Conservation (phyloP, 2,888 invertebrate genomes). For the Diaphora mendica region DNA sequence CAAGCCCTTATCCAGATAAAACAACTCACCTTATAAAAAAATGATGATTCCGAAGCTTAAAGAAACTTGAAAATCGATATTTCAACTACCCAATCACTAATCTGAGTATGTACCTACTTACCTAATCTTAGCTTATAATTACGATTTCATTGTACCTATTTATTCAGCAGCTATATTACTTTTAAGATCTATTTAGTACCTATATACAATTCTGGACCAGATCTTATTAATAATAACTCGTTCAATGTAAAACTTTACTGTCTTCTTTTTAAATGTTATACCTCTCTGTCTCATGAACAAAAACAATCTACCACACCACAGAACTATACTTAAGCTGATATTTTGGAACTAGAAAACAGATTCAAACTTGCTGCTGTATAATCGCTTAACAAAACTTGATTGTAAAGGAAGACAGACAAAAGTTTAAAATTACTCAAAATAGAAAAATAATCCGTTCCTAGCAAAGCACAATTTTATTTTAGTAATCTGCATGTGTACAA, state of each 20-base stretch:
- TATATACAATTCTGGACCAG: not conserved
- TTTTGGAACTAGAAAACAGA: too few species aligned
- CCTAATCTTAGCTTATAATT: slow-evolving; percentile 34
- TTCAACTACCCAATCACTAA: not conserved
- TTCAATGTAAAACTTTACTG: not conserved
- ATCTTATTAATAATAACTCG: not conserved
- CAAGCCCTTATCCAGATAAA: not conserved
- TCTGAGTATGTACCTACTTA: not conserved
- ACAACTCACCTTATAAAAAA: not conserved
- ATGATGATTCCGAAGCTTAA: not conserved
- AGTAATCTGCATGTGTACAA: slow-evolving; percentile 40
- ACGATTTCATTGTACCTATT: slow-evolving; percentile 33
- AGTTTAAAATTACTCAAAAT: slow-evolving; percentile 68
- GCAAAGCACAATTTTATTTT: slow-evolving; percentile 63
- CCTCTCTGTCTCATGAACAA: not conserved
- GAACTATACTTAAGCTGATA: not conserved
- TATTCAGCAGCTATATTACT: slow-evolving; percentile 36
- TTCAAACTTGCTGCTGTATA: not conserved
- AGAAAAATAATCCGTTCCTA: slow-evolving; percentile 70
- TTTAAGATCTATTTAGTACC: slow-evolving; percentile 29
- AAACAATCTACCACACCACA: not conserved
- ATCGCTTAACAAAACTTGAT: slow-evolving; percentile 18
- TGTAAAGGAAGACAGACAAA: slow-evolving; percentile 12
- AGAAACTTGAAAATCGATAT: not conserved
- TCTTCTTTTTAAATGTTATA: not conserved